A percentile compares a stretch with the other conserved stretches of the same genome.
Conservation (phyloP, 2,888 invertebrate species). For the Anaspis maculata region DNA sequence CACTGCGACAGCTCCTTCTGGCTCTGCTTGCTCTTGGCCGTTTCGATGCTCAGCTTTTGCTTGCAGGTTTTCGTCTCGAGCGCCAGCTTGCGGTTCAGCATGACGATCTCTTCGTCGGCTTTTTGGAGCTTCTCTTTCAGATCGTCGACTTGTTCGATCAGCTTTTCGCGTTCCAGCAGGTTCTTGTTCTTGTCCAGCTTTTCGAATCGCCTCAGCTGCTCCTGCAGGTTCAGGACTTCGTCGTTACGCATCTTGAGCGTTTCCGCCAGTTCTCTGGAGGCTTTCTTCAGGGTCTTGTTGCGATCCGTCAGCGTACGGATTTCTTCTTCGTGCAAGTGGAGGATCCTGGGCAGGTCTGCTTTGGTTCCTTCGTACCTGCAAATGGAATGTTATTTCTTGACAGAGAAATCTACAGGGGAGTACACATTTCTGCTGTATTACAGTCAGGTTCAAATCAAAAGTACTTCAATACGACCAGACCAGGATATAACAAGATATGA, state of each 20-base stretch:
- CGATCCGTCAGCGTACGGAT: slow-evolving; percentile 61
- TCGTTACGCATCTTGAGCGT: slow-evolving; percentile 62
- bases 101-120: slow-evolving; percentile 55
- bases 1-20: slow-evolving; percentile 58
- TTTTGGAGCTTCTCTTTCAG: slow-evolving; percentile 48
- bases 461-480: too few species aligned
- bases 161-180: slow-evolving; percentile 63
- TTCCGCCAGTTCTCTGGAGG: slow-evolving; percentile 54
- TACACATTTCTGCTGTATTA: background rate
- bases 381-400: slow-evolving; percentile 9
- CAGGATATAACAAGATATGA: too few species aligned
- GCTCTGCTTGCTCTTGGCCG: slow-evolving; percentile 61
- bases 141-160: slow-evolving; percentile 55
- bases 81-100: slow-evolving; percentile 59
- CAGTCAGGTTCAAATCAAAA: background rate
- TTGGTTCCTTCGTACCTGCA: slow-evolving; percentile 64
- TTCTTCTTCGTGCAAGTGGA: slow-evolving; percentile 73
- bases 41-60: slow-evolving; percentile 61
- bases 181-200: slow-evolving; percentile 66
- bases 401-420: too few species aligned
- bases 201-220: slow-evolving; percentile 62
- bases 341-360: slow-evolving; percentile 66
- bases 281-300: slow-evolving; percentile 57
- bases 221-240: slow-evolving; percentile 54
- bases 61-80: slow-evolving; percentile 67